These are phyloP conservation scores for Cinclus cinclus DNA, from an alignment of 2,113 vertebrate genomes.

Conservation along the genomic window DNA sequence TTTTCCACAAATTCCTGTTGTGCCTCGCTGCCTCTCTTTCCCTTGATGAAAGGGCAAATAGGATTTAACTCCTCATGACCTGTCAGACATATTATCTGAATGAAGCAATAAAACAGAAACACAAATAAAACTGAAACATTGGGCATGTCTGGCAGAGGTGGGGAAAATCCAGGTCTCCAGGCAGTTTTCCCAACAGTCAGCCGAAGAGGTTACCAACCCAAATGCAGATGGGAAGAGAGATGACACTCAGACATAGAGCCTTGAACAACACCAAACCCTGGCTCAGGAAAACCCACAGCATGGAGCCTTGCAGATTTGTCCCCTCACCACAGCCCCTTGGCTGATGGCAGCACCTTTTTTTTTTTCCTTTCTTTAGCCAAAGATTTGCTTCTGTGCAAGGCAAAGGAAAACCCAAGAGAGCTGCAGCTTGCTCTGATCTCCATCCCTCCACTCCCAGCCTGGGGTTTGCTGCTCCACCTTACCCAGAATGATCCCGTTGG, in stretches of 20 bases:
- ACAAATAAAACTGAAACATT: background rate
- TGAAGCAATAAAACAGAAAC: background rate
- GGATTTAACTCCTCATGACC: background rate
- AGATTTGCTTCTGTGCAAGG: background rate
- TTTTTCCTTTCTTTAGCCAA: background rate
- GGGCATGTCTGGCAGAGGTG: background rate
- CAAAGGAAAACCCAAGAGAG: background rate
- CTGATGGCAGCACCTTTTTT: background rate
- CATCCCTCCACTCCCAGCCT: background rate
- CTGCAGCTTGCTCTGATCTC: background rate
- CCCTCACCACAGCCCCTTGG: background rate
- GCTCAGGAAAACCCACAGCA: background rate
- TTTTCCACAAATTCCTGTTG: background rate
- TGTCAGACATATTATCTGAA: background rate
- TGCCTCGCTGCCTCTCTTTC: background rate
- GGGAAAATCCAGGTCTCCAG: background rate
- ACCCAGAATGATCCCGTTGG: conserved; percentile 93
- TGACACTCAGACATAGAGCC: background rate
- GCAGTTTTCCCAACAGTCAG: background rate
- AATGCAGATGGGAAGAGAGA: background rate
- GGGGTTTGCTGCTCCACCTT: conserved; percentile 24
- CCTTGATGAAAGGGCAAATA: background rate
- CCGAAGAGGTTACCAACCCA: background rate
- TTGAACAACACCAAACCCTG: background rate
- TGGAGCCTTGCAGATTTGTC: fast-evolving